These are phyloP conservation scores for Brachyhypopomus occidentalis DNA, from an alignment of 2,113 vertebrate genomes.

Conservation along the genomic window DNA sequence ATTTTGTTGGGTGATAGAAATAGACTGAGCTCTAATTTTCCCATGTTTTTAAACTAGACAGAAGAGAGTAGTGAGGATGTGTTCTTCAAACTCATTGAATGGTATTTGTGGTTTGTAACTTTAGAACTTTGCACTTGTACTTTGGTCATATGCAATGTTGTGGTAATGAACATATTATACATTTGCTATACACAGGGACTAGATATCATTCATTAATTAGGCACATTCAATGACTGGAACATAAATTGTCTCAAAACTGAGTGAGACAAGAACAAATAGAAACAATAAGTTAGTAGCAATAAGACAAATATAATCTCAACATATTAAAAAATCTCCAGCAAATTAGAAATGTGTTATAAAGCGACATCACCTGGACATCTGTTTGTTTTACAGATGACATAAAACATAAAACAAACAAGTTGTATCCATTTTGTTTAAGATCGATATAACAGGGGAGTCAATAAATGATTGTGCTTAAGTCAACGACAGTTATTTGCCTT, in stretches of 20 bases:
- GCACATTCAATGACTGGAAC: no score
- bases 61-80: not conserved
- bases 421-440: conserved; percentile 52
- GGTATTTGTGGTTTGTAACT: conserved; percentile 24
- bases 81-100: conserved; percentile 23
- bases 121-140: conserved; percentile 7
- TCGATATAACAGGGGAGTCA: conserved; percentile 22
- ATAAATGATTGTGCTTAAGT: conserved; percentile 62
- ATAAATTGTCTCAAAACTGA: no score
- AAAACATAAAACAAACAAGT: conserved; percentile 54
- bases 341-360: conserved; percentile 47
- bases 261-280: no score
- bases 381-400: conserved; percentile 65
- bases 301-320: no score
- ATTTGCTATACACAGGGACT: no score
- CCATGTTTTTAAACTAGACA: no score
- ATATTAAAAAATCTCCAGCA: not conserved
- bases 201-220: no score
- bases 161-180: conserved; percentile 38
- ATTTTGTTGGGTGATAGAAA: no score
- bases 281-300: no score
- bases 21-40: no score
- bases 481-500: conserved; percentile 66
- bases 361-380: conserved; percentile 63
- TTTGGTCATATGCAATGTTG: no score